Base-by-base conservation (phyloP, 2,113 vertebrate species). In the Syngnathoides biaculeatus region DNA sequence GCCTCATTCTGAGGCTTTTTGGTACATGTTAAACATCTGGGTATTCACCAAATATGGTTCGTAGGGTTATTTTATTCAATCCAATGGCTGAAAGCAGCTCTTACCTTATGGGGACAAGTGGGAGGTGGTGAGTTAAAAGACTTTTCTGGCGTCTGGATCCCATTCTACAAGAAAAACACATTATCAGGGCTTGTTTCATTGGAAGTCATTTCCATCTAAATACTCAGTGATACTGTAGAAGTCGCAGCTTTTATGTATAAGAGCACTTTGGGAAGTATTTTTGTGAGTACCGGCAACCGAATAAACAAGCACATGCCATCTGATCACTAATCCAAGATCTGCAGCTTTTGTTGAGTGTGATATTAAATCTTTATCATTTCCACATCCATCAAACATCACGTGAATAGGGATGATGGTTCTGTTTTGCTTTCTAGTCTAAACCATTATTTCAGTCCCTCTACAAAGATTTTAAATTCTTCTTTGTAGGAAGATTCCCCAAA, bases 81-180 rank as follows among this genome's bases (percentile, higher is more conserved):
- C 39, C 45, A 47, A 35, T 40, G 64, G 35, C 22, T 78, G 65
- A 61, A 67, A 68, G 67, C 45, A 72, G 58, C 45, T 74, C 84
- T 92, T 88, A 93, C 92, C 91, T 93, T 92, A 87, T 93, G 92
- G 69, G 92, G 91, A 82, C 92, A 93, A 64, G 86, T 89, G 65
- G 85, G 78, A 59, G 84, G 80, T 24, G 88, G 75, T 14, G 90
- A 87, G 84, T 73, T 79, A 74, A 92, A 88, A 74, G 91, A 84
- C 77, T 85, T 90, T 70, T 93, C 91, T 26, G 89, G 85, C 56
- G 89, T 90, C 78, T 91, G 91, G 79, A 72, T 79, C 42, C 65
- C 85, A 81, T 91, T 92, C 91, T 93, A 78, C 78, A 88, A 86
- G 77, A 85, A 79, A 89, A 88, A 88, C 73, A 86, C 74, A 86